Evolutionary conservation across 1,140 invertebrate species (phyloP), one percentile per base, ranked within the genome.

Genomic region (Sycophaga agraensis): DNA sequence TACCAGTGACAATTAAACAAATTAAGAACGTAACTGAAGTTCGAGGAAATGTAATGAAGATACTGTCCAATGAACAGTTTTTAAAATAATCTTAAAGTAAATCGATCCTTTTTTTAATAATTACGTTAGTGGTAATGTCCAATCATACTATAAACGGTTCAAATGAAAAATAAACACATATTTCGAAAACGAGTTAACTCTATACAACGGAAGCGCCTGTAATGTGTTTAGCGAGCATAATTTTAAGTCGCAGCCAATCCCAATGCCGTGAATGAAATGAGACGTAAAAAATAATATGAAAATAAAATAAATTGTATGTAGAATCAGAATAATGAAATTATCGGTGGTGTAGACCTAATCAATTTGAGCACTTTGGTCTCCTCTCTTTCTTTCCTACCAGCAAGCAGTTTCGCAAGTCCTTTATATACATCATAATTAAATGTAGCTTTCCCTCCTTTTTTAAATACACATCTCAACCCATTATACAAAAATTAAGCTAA

Each of bases 61-160:
- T 61, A 69, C 70, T 74, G 66, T 73, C 66, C 34, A 54, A 64
- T 48, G 59, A 73, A 69, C 70, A 74, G 60, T 65, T 70, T 70
- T 69, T 46, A 60, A 75, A 69, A 58, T 66, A 66, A 66, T 68
- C 59, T 60, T 64, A 9, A 63, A 70, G 39, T 71, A 73, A 72
- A 72, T 67, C 60, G 66, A 70, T 48, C 43, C 66, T 68, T 72
- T 72, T 74, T 73, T 68, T 67, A 61, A 46, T 68, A 65, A 64
- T 74, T 74, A 74, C 54, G 68, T 72, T 73, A 73, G 66, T 66
- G 49, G 34, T 69, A 72, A 72, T 65, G 48, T 74, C 62, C 70
- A 69, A 72, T 74, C 63, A 63, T 70, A 71, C 70, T 69, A 69
- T 63, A 60, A 60, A 51, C 40, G 45, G 40, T 53, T 60, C 24